A percentile compares a stretch with the other conserved stretches of the same genome.
These are phyloP conservation scores for Sus scrofa DNA, from an alignment of 2,113 vertebrate genomes.

Conservation along the genomic window DNA sequence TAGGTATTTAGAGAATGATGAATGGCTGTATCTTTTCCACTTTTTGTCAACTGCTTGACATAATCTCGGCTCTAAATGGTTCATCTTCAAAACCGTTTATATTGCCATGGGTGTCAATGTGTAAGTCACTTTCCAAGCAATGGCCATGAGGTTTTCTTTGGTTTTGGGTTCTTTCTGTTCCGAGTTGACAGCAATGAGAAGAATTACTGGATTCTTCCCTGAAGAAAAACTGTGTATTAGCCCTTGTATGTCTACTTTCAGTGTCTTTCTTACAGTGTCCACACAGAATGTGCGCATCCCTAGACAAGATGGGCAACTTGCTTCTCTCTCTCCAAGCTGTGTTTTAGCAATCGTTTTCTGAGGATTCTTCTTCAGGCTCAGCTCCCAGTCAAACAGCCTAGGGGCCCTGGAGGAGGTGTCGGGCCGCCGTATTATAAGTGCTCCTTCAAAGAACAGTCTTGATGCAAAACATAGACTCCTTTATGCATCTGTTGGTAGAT, in stretches of 20 bases:
- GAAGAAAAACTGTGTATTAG: no score
- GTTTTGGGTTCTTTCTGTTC: accelerated
- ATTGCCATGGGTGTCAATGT: accelerated
- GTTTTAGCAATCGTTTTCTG: accelerated
- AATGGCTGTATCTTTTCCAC: accelerated
- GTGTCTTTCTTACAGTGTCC: no score
- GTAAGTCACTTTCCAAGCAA: neutral
- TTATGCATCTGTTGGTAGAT: neutral
- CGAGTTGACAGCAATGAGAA: neutral
- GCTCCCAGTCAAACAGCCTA: neutral
- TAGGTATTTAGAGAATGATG: neutral
- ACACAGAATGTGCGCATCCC: no score
- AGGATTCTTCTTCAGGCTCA: accelerated
- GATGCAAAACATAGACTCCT: neutral
- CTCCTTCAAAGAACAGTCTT: neutral
- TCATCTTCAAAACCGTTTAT: neutral
- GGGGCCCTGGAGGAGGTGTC: no score
- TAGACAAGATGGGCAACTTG: no score
- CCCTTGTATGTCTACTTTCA: no score
- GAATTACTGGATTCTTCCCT: neutral
- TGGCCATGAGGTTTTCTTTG: neutral
- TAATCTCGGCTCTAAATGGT: neutral
- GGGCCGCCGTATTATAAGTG: neutral
- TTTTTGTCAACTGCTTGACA: neutral
- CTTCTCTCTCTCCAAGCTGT: neutral